Conservation (phyloP, 2,797 vertebrate genomes). For the Valencia hispanica region DNA sequence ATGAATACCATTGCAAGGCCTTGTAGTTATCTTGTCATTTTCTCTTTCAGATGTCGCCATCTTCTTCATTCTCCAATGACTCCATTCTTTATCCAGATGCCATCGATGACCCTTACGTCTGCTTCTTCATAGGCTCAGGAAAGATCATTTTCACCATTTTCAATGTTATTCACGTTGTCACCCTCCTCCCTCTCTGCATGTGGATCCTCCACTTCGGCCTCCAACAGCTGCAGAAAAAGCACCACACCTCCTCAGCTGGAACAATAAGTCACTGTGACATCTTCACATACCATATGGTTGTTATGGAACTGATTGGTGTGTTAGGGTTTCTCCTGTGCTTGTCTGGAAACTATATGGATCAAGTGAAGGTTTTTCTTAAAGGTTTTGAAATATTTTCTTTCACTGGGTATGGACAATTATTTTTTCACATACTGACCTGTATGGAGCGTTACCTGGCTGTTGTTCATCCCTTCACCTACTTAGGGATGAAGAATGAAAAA, state of each 20-base stretch:
- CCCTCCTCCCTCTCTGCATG: neutral
- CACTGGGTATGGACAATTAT: neutral
- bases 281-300: constrained; percentile 1
- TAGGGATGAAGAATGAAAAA: constrained; percentile 7
- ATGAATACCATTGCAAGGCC: neutral
- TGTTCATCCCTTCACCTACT: constrained; percentile 17
- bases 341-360: neutral
- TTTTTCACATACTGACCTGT: constrained; percentile 18
- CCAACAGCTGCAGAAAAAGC: neutral
- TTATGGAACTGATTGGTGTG: neutral
- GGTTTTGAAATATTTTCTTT: neutral
- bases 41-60: neutral
- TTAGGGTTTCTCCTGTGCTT: neutral
- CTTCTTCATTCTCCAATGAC: neutral
- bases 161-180: neutral
- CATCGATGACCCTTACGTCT: accelerated
- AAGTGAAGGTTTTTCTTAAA: accelerated
- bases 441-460: constrained; percentile 30
- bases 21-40: neutral
- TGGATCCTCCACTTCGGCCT: neutral
- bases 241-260: neutral
- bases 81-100: neutral
- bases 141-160: neutral
- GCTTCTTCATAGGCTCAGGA: neutral
- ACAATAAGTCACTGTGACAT: neutral